Evolutionary conservation across 92 coral and sea anemone genomes (phyloP).

Genomic region (Plumapathes pennacea): DNA sequence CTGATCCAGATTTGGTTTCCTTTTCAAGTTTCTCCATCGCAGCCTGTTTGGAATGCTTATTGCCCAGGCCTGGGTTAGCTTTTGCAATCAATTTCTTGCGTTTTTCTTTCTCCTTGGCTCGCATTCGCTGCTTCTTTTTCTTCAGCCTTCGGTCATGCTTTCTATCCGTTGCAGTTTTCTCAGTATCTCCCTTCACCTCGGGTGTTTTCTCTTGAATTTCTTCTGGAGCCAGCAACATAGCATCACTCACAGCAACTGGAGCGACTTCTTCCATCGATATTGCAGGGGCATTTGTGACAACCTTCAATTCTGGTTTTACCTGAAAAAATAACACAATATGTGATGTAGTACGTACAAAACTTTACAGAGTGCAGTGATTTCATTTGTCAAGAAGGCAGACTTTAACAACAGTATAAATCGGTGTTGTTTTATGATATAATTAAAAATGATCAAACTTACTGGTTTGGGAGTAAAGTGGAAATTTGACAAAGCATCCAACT

Average conservation of each 20-base stretch:
- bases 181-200: conserved; percentile 73
- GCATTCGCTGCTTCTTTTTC: conserved; percentile 74
- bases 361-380: no score
- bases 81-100: conserved; percentile 60
- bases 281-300: conserved; percentile 81
- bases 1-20: conserved; percentile 53
- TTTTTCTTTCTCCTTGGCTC: conserved; percentile 69
- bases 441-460: no score
- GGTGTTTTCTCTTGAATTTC: conserved; percentile 81
- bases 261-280: conserved; percentile 89
- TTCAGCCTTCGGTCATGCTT: conserved; percentile 80
- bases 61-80: conserved; percentile 83
- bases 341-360: no score
- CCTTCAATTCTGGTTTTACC: conserved; percentile 88
- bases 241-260: conserved; percentile 88
- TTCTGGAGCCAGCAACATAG: conserved; percentile 93
- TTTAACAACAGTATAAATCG: no score
- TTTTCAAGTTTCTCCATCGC: conserved; percentile 69
- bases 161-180: conserved; percentile 78
- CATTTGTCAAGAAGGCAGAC: no score
- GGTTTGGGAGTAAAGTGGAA: conserved; percentile 98
- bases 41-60: conserved; percentile 77
- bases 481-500: conserved; percentile 91
- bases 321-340: conserved; percentile 7
- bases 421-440: no score